Conservation (phyloP, 2,797 vertebrate species). For the Eleutherodactylus coqui region DNA sequence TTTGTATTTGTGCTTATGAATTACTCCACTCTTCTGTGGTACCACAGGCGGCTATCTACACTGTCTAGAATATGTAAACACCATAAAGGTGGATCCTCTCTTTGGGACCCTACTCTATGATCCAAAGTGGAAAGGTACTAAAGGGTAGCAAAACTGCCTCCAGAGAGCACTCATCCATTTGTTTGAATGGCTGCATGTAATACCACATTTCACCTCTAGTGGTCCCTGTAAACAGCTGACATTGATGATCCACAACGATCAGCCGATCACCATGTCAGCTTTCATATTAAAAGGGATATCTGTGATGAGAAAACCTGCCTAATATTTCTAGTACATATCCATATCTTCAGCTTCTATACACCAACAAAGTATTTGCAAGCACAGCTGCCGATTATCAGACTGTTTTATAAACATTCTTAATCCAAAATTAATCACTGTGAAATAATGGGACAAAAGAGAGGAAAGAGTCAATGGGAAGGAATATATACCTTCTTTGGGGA, state of each 20-base stretch:
- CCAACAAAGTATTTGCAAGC: constrained; percentile 22
- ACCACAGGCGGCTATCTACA: no score
- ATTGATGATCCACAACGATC: not conserved
- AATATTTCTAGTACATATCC: not conserved
- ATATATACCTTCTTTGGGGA: constrained; percentile 6
- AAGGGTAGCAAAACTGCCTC: no score
- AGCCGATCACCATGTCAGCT: not conserved
- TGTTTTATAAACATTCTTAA: constrained; percentile 36
- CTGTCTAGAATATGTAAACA: no score
- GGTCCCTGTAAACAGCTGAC: not conserved
- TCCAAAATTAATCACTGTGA: constrained; percentile 49
- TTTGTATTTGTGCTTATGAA: no score
- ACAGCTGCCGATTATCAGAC: constrained; percentile 44
- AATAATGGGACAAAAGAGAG: constrained; percentile 22
- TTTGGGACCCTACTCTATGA: not conserved
- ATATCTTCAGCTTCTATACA: constrained; percentile 9
- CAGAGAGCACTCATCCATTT: no score
- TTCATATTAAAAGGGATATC: not conserved
- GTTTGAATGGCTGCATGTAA: not conserved
- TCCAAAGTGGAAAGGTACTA: no score
- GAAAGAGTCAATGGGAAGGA: constrained; percentile 17
- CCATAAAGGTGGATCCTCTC: no score
- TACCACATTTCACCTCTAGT: constrained; percentile 42
- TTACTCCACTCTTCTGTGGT: no score
- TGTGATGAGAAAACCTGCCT: not conserved